These are phyloP conservation scores for Cygnus olor DNA, from an alignment of 2,797 vertebrate genomes.

Conservation along the genomic window DNA sequence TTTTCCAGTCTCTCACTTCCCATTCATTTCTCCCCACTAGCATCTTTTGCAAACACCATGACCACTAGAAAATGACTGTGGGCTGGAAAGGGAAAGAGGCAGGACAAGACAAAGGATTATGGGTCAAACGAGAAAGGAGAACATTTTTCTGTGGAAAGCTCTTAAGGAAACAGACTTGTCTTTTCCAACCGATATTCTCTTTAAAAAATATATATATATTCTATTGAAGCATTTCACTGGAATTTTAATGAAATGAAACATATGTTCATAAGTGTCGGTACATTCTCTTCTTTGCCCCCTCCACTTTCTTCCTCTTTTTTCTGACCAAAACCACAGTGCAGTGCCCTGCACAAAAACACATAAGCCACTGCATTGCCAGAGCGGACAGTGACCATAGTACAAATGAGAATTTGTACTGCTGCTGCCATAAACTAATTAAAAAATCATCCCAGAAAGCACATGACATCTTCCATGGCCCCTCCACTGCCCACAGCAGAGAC, in stretches of 20 bases:
- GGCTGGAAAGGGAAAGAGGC: neutral
- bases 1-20: neutral
- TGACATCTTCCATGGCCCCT: accelerated
- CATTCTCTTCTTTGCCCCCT: accelerated
- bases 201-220: neutral
- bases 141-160: neutral
- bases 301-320: neutral
- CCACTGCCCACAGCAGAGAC: neutral
- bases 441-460: neutral
- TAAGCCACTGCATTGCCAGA: neutral
- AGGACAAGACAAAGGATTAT: neutral
- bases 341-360: neutral
- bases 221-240: neutral
- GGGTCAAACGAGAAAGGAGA: neutral
- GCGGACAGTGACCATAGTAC: accelerated
- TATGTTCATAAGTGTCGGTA: accelerated
- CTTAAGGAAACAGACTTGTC: neutral
- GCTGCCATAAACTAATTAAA: neutral
- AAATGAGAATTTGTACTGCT: neutral
- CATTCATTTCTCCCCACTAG: neutral
- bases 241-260: neutral
- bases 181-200: neutral
- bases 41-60: neutral
- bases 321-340: accelerated
- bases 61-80: neutral